Evolutionary conservation across 2,888 invertebrate species (phyloP).

Genomic region (Prenolepis imparis): DNA sequence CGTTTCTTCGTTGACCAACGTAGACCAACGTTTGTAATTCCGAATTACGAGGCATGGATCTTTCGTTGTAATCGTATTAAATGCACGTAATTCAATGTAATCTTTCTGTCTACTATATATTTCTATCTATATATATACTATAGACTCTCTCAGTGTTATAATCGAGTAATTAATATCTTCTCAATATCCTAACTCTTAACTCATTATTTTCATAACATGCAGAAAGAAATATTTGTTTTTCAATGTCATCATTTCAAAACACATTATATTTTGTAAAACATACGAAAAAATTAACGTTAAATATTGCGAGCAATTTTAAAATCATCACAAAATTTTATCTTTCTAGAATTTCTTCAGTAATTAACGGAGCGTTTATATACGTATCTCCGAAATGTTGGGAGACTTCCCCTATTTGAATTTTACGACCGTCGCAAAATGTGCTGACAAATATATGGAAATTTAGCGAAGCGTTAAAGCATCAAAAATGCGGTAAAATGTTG

Average conservation of each 20-base stretch:
- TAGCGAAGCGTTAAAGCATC: not conserved
- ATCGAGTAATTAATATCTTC: constrained; percentile 70
- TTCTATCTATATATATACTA: constrained; percentile 26
- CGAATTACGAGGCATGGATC: constrained; percentile 67
- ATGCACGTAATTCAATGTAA: constrained; percentile 70
- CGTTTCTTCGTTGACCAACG: constrained; percentile 24
- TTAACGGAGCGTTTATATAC: not conserved
- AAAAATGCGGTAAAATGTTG: not conserved
- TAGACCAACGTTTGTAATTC: constrained; percentile 39
- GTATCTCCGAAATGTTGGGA: not conserved
- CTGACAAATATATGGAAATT: not conserved
- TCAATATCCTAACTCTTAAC: constrained; percentile 51
- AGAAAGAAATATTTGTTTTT: not conserved
- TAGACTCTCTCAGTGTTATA: constrained; percentile 38
- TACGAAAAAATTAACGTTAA: not conserved
- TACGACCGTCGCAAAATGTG: not conserved
- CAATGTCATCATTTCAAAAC: not conserved
- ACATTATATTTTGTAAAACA: constrained; percentile 4
- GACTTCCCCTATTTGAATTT: not conserved
- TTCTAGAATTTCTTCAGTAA: constrained; percentile 3
- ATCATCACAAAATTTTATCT: not conserved
- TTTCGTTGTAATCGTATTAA: constrained; percentile 57
- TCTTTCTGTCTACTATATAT: constrained; percentile 51
- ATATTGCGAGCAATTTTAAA: not conserved
- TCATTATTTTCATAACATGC: not conserved